Evolutionary conservation across 2,888 invertebrate genomes (phyloP).

Genomic region (Dynastes grantii): DNA sequence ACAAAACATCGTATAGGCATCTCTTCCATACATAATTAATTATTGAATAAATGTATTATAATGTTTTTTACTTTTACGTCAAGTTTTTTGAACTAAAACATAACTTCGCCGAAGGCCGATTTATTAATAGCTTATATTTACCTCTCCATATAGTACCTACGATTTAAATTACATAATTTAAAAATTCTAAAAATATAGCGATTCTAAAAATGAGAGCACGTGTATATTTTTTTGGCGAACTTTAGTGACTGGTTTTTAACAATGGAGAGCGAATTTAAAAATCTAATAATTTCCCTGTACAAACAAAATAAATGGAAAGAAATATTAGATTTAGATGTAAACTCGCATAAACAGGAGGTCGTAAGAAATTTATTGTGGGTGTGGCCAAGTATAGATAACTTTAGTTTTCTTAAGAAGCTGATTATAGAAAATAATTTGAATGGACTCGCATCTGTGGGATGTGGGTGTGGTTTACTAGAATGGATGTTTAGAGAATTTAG

Average conservation of each 20-base stretch:
- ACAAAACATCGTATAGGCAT: too few species aligned
- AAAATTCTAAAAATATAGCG: slow-evolving; percentile 22
- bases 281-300: slow-evolving; percentile 58
- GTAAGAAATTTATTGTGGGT: slow-evolving; percentile 78
- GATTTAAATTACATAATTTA: slow-evolving; percentile 40
- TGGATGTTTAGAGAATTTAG: slow-evolving; percentile 81
- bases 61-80: neutral
- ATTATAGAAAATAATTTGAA: slow-evolving; percentile 70
- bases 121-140: slow-evolving; percentile 12
- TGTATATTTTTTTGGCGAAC: neutral
- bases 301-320: slow-evolving; percentile 70
- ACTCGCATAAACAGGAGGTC: slow-evolving; percentile 69
- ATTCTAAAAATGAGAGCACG: slow-evolving; percentile 27
- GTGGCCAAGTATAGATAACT: slow-evolving; percentile 79
- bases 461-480: slow-evolving; percentile 87
- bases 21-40: too few species aligned
- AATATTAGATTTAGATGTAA: slow-evolving; percentile 69
- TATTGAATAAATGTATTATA: too few species aligned
- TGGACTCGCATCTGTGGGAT: slow-evolving; percentile 81
- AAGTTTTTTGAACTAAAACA: neutral
- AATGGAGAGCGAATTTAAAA: slow-evolving; percentile 33
- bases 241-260: neutral
- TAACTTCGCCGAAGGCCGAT: neutral
- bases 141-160: neutral
- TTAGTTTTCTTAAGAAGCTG: slow-evolving; percentile 74